Conservation (phyloP, 2,888 invertebrate genomes). For the Sphecodes monilicornis region DNA sequence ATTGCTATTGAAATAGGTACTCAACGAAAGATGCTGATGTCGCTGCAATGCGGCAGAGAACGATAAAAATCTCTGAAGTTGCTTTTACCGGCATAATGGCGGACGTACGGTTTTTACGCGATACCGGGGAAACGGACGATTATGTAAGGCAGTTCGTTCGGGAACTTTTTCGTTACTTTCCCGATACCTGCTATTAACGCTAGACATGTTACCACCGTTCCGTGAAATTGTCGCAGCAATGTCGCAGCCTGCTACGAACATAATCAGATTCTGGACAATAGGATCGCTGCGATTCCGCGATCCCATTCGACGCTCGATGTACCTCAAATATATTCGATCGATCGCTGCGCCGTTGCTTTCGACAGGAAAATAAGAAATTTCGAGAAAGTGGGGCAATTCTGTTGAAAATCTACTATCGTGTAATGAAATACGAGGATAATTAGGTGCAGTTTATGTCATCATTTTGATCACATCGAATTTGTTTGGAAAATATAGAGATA, state of each 20-base stretch:
- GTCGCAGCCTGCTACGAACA: conserved; percentile 3
- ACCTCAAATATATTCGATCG: background rate
- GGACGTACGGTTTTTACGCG: conserved; percentile 43
- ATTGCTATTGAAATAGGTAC: conserved; percentile 64
- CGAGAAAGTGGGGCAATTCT: background rate
- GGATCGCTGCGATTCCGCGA: conserved; percentile 29
- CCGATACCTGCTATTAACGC: conserved; percentile 43
- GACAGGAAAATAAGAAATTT: background rate
- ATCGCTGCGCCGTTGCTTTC: background rate
- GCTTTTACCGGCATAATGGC: conserved; percentile 48
- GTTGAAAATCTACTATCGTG: background rate
- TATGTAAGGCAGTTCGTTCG: conserved; percentile 42
- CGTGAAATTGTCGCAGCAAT: conserved; percentile 34
- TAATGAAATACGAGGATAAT: no score
- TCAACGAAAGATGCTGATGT: conserved; percentile 54
- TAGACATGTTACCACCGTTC: conserved; percentile 16
- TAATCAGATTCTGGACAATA: conserved; percentile 39
- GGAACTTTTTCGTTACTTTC: conserved; percentile 32
- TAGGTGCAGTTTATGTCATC: no score
- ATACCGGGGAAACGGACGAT: conserved; percentile 48
- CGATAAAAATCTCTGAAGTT: conserved; percentile 62
- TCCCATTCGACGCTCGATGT: conserved; percentile 28
- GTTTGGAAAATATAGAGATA: no score
- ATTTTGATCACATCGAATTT: no score
- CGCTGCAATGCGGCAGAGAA: conserved; percentile 19